Percentiles rank a stretch among this genome's conserved stretches.
These are phyloP conservation scores for Drosophila gunungcola DNA, from an alignment of 1,140 invertebrate genomes.

Conservation along the genomic window DNA sequence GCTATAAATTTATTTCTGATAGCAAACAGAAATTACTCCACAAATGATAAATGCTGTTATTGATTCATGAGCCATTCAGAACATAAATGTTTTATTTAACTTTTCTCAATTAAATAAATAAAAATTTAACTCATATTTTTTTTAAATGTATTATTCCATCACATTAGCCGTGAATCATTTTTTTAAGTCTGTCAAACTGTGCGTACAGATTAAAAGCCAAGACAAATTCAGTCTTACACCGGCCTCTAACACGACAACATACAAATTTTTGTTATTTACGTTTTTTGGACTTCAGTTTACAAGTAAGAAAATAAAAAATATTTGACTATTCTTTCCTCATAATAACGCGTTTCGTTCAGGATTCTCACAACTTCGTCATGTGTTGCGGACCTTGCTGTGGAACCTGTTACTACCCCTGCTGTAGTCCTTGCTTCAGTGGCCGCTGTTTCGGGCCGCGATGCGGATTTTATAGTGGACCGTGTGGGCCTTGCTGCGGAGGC, in stretches of 20 bases:
- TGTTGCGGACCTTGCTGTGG: slow-evolving; percentile 44
- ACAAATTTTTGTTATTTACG: slow-evolving; percentile 32
- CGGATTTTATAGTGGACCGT: slow-evolving; percentile 29
- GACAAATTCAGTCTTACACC: slow-evolving; percentile 22
- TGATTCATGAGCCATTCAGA: too few species aligned
- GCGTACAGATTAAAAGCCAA: neutral
- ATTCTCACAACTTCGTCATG: slow-evolving; percentile 8
- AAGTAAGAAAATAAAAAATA: slow-evolving; percentile 5
- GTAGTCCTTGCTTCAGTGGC: slow-evolving; percentile 51
- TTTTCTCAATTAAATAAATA: too few species aligned
- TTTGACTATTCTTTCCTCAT: neutral
- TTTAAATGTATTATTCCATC: slow-evolving; percentile 4
- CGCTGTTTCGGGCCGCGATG: slow-evolving; percentile 29
- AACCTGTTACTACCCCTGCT: slow-evolving; percentile 38
- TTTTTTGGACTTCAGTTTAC: slow-evolving; percentile 3
- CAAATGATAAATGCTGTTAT: slow-evolving; percentile 9
- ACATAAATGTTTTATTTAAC: too few species aligned
- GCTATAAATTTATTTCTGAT: slow-evolving; percentile 32
- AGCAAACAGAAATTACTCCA: slow-evolving; percentile 28
- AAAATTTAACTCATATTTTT: too few species aligned
- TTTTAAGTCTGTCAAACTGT: slow-evolving; percentile 1
- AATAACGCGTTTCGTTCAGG: neutral
- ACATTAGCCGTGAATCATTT: slow-evolving; percentile 13
- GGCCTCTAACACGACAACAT: slow-evolving; percentile 5
- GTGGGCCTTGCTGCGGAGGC: slow-evolving; percentile 38